Evolutionary conservation across 2,888 invertebrate genomes (phyloP).

Genomic region (Fabriciana adippe): DNA sequence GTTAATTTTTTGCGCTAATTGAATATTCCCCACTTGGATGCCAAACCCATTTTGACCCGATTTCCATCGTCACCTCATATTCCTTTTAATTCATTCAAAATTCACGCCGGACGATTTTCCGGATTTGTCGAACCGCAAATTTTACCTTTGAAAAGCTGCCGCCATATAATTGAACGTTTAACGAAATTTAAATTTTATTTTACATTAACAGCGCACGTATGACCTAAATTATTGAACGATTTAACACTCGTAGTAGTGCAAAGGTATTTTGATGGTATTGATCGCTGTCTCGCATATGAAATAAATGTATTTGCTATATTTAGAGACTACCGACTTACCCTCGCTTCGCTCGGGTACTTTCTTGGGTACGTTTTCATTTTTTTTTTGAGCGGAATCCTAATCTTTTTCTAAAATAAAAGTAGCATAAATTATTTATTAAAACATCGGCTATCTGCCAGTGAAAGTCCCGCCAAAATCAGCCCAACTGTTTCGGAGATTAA

Average conservation of each 20-base stretch:
- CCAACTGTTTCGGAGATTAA: no score
- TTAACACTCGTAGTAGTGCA: background rate
- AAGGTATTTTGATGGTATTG: background rate
- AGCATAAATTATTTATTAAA: no score
- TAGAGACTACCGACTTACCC: no score
- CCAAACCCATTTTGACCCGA: constrained; percentile 27
- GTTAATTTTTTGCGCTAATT: constrained; percentile 28
- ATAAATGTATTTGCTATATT: no score
- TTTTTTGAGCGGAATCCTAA: no score
- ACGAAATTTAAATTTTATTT: constrained; percentile 26
- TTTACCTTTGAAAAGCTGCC: constrained; percentile 31
- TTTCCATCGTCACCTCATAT: constrained; percentile 21
- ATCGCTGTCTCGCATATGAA: no score
- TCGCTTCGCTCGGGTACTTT: no score
- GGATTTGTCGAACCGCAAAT: constrained; percentile 35
- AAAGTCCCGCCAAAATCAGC: no score
- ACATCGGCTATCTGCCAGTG: no score
- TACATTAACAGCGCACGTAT: constrained; percentile 13
- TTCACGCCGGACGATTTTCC: constrained; percentile 31
- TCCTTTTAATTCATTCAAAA: constrained; percentile 34
- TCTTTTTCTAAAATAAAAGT: no score
- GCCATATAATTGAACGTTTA: constrained; percentile 24
- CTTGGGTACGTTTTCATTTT: no score
- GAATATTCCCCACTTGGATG: constrained; percentile 23
- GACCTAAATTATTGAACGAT: constrained; percentile 4